Conservation (phyloP, 30 jellyfish, hydroid and myxozoan genomes). For the Sanderia malayensis region DNA sequence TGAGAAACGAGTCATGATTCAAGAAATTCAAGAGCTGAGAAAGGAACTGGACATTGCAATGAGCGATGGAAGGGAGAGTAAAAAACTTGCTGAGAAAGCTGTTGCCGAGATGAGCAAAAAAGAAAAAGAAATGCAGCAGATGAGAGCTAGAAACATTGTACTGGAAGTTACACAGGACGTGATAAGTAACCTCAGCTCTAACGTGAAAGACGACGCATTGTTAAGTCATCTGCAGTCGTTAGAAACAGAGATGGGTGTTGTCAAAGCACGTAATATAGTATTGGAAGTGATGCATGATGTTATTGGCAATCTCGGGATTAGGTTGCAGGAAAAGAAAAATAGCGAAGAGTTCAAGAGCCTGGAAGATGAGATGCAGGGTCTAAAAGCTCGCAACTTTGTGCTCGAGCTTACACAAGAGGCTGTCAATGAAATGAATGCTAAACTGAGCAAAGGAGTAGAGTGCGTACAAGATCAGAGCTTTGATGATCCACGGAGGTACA, state of each 20-base stretch:
- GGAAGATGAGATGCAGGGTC: conserved; percentile 24
- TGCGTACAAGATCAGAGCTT: not conserved
- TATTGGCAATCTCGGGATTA: not conserved
- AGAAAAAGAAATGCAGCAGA: not conserved
- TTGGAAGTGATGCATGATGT: not conserved
- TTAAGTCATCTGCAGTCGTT: conserved; percentile 2
- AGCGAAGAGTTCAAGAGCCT: conserved; percentile 1
- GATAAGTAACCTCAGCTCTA: not conserved
- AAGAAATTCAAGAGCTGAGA: conserved; percentile 9
- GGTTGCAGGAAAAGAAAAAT: not conserved
- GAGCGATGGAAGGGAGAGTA: not conserved
- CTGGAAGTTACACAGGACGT: conserved; percentile 7
- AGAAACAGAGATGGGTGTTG: not conserved
- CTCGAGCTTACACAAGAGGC: conserved; percentile 47
- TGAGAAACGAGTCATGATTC: not conserved
- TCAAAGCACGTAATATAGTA: conserved; percentile 10
- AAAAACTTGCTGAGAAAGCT: not conserved
- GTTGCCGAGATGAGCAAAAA: not conserved
- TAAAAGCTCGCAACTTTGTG: conserved; percentile 35
- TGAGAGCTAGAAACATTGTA: not conserved
- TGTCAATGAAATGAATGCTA: conserved; percentile 8
- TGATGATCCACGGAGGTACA: too few relatives aligned
- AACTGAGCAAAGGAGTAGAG: not conserved
- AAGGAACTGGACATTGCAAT: conserved; percentile 17
- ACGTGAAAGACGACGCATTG: not conserved